These are phyloP conservation scores for Spicauda simplicius DNA, from an alignment of 2,888 invertebrate species.

Conservation along the genomic window DNA sequence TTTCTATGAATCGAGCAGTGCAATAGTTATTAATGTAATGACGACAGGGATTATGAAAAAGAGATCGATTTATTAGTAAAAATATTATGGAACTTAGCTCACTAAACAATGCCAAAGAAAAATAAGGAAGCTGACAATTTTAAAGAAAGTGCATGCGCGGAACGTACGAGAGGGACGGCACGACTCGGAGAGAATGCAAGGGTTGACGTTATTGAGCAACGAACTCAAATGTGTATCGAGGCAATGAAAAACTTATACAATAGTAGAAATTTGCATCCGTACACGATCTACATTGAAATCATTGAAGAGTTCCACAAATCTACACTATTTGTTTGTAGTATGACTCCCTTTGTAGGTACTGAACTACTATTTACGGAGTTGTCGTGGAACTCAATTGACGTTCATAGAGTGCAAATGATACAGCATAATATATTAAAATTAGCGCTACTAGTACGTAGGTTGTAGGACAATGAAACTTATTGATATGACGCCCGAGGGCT, in stretches of 20 bases:
- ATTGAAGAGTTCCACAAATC: conserved; percentile 54
- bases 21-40: conserved; percentile 62
- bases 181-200: conserved; percentile 66
- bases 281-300: conserved; percentile 25
- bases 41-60: conserved; percentile 41
- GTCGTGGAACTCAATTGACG: conserved; percentile 53
- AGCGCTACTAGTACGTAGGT: conserved; percentile 74
- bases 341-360: conserved; percentile 65
- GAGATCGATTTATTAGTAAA: conserved; percentile 51
- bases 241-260: conserved; percentile 47
- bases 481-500: conserved; percentile 55
- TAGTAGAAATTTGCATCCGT: conserved; percentile 41
- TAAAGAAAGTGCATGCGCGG: conserved; percentile 62
- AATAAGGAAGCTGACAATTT: conserved; percentile 63
- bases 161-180: conserved; percentile 61
- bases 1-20: conserved; percentile 60
- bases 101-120: conserved; percentile 84
- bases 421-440: conserved; percentile 74
- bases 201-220: conserved; percentile 47
- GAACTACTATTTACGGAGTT: conserved; percentile 70
- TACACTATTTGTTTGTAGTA: conserved; percentile 59
- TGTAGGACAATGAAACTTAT: conserved; percentile 60
- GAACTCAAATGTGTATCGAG: conserved; percentile 50
- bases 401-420: conserved; percentile 60
- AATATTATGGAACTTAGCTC: conserved; percentile 71